These are phyloP conservation scores for Podargus strigoides DNA, from an alignment of 2,797 vertebrate species.

Conservation along the genomic window DNA sequence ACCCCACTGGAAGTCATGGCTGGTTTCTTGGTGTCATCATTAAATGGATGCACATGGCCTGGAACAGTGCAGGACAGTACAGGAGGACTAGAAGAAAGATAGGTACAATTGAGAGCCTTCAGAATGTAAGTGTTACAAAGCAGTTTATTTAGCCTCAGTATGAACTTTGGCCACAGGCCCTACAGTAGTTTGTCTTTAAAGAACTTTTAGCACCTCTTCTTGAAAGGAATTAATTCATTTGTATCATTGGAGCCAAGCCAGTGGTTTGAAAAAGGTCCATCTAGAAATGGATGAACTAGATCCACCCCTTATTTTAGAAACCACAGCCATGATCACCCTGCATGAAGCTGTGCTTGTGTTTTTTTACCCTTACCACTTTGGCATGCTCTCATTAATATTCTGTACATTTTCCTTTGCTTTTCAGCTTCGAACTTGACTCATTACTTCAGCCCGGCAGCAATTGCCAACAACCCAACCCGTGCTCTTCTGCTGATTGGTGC, in stretches of 20 bases:
- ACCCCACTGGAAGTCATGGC: background rate
- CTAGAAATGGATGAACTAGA: background rate
- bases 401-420: slow-evolving; percentile 27
- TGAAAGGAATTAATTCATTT: background rate
- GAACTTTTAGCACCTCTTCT: background rate
- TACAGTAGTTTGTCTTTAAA: background rate
- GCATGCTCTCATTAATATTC: background rate
- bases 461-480: slow-evolving; percentile 86
- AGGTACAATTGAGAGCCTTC: background rate
- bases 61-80: background rate
- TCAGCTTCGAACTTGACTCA: slow-evolving; percentile 85
- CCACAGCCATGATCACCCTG: rapidly evolving
- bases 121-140: background rate
- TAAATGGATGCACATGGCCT: background rate
- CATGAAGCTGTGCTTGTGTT: background rate
- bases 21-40: background rate
- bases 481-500: slow-evolving; percentile 86
- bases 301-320: background rate
- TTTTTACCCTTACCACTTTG: background rate
- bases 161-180: background rate
- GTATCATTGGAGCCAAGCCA: background rate
- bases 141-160: background rate
- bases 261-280: background rate
- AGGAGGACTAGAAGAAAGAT: background rate
- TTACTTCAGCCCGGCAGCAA: slow-evolving; percentile 88